A percentile compares a stretch with the other conserved stretches of the same genome.
These are phyloP conservation scores for Rutpela maculata DNA, from an alignment of 2,888 invertebrate species.

Conservation along the genomic window DNA sequence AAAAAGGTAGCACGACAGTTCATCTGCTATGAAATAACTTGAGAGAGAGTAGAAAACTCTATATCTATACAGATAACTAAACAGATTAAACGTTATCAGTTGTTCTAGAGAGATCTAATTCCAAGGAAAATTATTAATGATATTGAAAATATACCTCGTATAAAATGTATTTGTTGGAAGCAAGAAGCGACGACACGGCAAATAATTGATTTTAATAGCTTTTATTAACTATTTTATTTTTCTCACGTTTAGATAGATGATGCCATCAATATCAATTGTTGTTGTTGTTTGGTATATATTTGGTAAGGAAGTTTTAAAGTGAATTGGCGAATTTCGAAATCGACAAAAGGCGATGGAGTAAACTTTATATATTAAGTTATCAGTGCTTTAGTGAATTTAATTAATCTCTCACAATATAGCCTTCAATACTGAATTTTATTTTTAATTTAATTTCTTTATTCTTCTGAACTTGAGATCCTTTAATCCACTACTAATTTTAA, in stretches of 20 bases:
- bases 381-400: slow-evolving; percentile 19
- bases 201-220: too few relatives aligned
- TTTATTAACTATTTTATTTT: background rate
- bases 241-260: background rate
- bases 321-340: background rate
- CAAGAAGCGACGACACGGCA: too few relatives aligned
- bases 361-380: slow-evolving; percentile 21
- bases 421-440: slow-evolving; percentile 14
- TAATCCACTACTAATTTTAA: slow-evolving; percentile 16
- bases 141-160: too few relatives aligned
- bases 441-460: slow-evolving; percentile 17
- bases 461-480: slow-evolving; percentile 16
- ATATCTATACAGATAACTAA: too few relatives aligned
- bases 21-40: too few relatives aligned
- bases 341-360: background rate
- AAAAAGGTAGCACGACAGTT: too few relatives aligned
- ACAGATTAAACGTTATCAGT: too few relatives aligned
- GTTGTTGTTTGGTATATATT: background rate
- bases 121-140: too few relatives aligned
- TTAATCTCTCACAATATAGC: slow-evolving; percentile 10
- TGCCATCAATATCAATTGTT: background rate
- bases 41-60: too few relatives aligned
- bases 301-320: background rate
- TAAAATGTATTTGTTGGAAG: too few relatives aligned
- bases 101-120: too few relatives aligned